A percentile compares a stretch with the other conserved stretches of the same genome.
Evolutionary conservation across 2,888 invertebrate species (phyloP).

Genomic region (Stenchaetothrips biformis): DNA sequence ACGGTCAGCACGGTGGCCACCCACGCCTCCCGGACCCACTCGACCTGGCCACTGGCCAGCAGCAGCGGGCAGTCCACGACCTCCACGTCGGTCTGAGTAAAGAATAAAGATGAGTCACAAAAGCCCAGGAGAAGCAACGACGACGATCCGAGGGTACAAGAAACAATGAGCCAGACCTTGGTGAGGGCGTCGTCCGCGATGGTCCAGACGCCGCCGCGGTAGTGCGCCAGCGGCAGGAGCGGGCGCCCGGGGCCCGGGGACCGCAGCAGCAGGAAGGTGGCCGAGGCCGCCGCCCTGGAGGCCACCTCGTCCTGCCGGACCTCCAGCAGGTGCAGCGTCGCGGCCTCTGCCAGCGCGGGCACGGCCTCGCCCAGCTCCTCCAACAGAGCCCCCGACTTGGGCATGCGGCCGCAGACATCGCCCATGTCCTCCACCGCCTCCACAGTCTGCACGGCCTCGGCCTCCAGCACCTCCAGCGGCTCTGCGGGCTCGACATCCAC

Average conservation of each 20-base stretch:
- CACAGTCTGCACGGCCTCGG: neutral
- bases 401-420: neutral
- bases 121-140: no score
- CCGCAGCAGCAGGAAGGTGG: conserved; percentile 26
- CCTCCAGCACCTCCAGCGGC: neutral
- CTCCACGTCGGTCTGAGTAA: neutral
- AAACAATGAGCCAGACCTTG: no score
- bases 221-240: conserved; percentile 26
- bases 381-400: neutral
- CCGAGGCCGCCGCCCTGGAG: neutral
- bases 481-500: neutral
- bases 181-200: conserved; percentile 26
- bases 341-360: conserved; percentile 21
- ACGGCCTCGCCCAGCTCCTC: conserved; percentile 25
- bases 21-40: conserved; percentile 49
- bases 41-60: conserved; percentile 27
- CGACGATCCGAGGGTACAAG: no score
- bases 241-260: conserved; percentile 24
- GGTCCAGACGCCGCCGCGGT: conserved; percentile 29
- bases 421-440: neutral
- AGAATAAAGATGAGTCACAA: no score
- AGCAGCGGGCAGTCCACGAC: conserved; percentile 4
- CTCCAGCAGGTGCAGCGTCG: conserved; percentile 25
- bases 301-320: conserved; percentile 27
- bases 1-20: conserved; percentile 60